Conservation (phyloP, 2,888 invertebrate genomes). For the Busseola fusca region DNA sequence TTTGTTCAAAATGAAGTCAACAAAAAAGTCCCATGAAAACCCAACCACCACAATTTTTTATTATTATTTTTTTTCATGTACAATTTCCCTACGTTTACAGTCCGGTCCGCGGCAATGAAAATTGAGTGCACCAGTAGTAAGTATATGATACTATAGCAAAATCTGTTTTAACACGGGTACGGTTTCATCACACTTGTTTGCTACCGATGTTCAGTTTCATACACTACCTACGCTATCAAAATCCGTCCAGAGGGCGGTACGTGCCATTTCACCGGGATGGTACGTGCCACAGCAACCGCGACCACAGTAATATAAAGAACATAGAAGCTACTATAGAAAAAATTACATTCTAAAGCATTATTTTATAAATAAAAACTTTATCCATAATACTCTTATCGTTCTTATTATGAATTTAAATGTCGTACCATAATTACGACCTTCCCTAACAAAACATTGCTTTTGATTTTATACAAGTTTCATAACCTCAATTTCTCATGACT, state of each 20-base stretch:
- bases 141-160: conserved; percentile 6
- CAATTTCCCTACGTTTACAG: background rate
- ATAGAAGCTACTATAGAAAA: background rate
- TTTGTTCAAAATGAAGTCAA: too few species aligned
- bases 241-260: too few species aligned
- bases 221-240: background rate
- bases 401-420: background rate
- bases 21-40: background rate
- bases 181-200: background rate
- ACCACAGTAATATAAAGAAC: too few species aligned
- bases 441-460: background rate
- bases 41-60: background rate
- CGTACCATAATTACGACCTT: background rate
- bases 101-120: background rate
- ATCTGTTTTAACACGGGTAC: background rate
- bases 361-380: conserved; percentile 3
- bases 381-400: background rate
- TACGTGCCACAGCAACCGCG: background rate
- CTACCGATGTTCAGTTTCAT: background rate
- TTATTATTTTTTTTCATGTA: background rate
- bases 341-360: background rate
- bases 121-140: background rate
- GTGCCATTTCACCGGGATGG: background rate
- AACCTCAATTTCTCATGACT: background rate
- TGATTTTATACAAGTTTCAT: background rate